A percentile compares a stretch with the other conserved stretches of the same genome.
Conservation (phyloP, 2,797 vertebrate species). For the Onychomys torridus region DNA sequence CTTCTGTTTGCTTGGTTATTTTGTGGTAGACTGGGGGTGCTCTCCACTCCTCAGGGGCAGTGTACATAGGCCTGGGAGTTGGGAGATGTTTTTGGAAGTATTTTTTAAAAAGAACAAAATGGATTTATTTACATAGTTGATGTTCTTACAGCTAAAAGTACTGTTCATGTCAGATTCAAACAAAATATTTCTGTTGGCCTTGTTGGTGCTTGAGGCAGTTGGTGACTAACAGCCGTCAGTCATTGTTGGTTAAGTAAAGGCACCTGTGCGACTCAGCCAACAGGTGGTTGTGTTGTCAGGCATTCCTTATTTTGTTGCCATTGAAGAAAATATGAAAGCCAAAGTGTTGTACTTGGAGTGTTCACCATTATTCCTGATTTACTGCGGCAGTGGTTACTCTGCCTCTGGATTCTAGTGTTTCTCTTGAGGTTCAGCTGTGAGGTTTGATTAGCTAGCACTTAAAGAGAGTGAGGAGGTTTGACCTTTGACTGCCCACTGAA, state of each 20-base stretch:
- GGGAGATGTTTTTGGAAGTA: neutral
- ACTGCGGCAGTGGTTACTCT: neutral
- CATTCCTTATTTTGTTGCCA: neutral
- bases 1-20: neutral
- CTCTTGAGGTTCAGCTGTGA: neutral
- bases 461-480: neutral
- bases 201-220: neutral
- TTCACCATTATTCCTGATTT: neutral
- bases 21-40: neutral
- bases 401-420: neutral
- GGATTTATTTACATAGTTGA: conserved; percentile 6
- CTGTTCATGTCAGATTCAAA: neutral
- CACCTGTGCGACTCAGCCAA: neutral
- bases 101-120: conserved; percentile 15
- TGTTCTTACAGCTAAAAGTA: conserved; percentile 46
- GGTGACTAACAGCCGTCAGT: neutral
- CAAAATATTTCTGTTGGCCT: neutral
- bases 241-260: neutral
- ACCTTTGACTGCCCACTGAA: neutral
- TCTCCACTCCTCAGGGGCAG: neutral
- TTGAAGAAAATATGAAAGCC: conserved; percentile 28
- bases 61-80: neutral
- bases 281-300: neutral
- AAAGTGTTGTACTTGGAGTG: neutral
- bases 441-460: neutral